Base-by-base conservation (phyloP, 1,140 invertebrate species). In the Camponotus floridanus region DNA sequence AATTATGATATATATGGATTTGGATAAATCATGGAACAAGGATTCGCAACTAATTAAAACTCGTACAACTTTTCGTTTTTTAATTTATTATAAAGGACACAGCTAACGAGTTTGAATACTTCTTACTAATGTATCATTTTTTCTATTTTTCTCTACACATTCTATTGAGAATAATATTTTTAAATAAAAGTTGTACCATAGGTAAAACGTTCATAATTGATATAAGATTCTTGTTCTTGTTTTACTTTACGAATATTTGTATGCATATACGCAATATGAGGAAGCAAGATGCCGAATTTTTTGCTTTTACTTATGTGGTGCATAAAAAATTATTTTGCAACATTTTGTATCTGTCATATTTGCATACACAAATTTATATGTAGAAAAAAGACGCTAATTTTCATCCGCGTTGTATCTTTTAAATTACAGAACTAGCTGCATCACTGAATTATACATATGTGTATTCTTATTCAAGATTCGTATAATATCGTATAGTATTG, bases 391-490 rank as follows among this genome's bases (percentile, higher is more conserved):
- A n/a, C 33, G 45, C 45, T 15, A 18, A 59, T 59, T 68, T 83
- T 83, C n/a, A 48, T 71, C 4, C 79, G 76, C 62, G 68, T 83
- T 71, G 39, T 39, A 26, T 73, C 48, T 55, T 61, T 83, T 83
- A 62, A 83, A 83, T 83, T 83, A 83, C 79, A 83, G 79, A 74
- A 74, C 13, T 83, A 73, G 79, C 79, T 48, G 55, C 68, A 36
- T 61, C 68, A 74, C 39, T 59, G 61, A 86, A 78, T 81, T 86
- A 65, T 86, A 86, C 71, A 61, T 87, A 87, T 57, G 76, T 89
- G 85, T 73, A 76, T 73, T 73, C 83, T 61, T 73, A 86, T 81
- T 80, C 68, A 45, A 45, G 55, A 83, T 21, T 61, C 45, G 7
- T 83, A 45, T 61, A 45, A 83, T 84, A 45, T 48, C 45, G 1